These are phyloP conservation scores for Anastrepha obliqua DNA, from an alignment of 1,140 invertebrate species.

Conservation along the genomic window DNA sequence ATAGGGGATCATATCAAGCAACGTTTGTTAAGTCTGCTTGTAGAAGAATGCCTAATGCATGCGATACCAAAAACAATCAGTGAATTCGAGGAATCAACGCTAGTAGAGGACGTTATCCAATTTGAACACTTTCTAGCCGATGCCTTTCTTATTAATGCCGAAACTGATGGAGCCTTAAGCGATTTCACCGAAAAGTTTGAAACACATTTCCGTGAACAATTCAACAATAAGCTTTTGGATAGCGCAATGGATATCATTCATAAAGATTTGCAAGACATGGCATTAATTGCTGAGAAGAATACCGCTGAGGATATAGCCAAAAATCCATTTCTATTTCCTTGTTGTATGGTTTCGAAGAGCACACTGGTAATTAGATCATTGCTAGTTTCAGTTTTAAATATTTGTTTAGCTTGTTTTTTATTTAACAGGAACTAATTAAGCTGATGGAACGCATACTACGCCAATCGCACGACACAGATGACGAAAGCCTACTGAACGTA, in stretches of 20 bases:
- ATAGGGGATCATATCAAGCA: constrained; percentile 79
- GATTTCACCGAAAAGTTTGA: constrained; percentile 87
- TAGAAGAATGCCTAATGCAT: constrained; percentile 83
- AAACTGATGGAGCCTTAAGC: constrained; percentile 76
- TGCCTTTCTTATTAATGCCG: constrained; percentile 70
- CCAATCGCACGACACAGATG: constrained; percentile 80
- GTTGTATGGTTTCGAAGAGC: constrained; percentile 80
- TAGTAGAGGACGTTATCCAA: constrained; percentile 79
- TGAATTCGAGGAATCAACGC: constrained; percentile 80
- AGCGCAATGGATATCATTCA: constrained; percentile 85
- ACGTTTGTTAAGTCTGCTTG: constrained; percentile 80
- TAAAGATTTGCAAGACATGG: constrained; percentile 87
- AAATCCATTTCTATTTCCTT: constrained; percentile 75
- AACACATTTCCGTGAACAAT: constrained; percentile 85
- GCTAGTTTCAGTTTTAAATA: background rate
- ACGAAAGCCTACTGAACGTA: constrained; percentile 77
- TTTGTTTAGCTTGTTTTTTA: background rate
- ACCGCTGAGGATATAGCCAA: constrained; percentile 65
- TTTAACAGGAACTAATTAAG: constrained; percentile 80
- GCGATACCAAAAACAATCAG: constrained; percentile 85
- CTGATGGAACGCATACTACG: constrained; percentile 83
- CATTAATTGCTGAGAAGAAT: constrained; percentile 77
- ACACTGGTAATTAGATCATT: constrained; percentile 61
- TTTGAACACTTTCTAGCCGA: constrained; percentile 81
- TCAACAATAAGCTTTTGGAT: constrained; percentile 83